A percentile compares a stretch with the other conserved stretches of the same genome.
phyloP scores from a whole-genome alignment of 2,797 vertebrate species.

The Heliangelus exortis region DNA sequence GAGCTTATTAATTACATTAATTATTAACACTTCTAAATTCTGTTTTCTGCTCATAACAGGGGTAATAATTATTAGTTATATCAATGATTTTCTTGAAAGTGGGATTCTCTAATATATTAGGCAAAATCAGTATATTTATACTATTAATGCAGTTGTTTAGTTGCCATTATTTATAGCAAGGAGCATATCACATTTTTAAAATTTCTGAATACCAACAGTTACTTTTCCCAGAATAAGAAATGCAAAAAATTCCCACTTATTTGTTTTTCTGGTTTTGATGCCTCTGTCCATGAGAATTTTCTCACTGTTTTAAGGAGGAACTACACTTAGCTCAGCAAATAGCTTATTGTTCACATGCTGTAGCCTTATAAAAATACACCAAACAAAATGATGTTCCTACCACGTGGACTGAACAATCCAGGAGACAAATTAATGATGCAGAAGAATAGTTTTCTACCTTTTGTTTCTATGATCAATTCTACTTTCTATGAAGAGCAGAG shows the following conservation, averaged over 20 bases:
- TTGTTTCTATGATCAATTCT: background rate
- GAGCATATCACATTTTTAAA: background rate
- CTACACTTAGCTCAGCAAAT: background rate
- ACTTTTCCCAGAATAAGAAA: background rate
- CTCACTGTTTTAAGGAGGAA: background rate
- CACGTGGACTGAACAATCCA: background rate
- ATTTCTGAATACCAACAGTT: background rate
- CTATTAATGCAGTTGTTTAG: background rate
- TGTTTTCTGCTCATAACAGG: background rate
- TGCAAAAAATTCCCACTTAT: rapidly evolving
- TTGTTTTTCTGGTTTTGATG: background rate
- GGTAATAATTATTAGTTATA: background rate
- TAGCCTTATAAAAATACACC: background rate
- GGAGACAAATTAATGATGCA: background rate
- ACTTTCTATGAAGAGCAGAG: background rate
- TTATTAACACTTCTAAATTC: background rate
- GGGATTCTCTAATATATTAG: background rate
- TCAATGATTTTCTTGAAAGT: background rate
- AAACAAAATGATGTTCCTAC: background rate
- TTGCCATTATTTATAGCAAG: too few relatives aligned
- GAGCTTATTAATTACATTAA: background rate
- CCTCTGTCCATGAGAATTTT: background rate
- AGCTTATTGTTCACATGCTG: background rate
- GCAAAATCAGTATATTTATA: background rate
- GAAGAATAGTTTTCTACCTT: background rate